phyloP scores from a whole-genome alignment of 1,140 invertebrate species.

The Drosophila kurseongensis region DNA sequence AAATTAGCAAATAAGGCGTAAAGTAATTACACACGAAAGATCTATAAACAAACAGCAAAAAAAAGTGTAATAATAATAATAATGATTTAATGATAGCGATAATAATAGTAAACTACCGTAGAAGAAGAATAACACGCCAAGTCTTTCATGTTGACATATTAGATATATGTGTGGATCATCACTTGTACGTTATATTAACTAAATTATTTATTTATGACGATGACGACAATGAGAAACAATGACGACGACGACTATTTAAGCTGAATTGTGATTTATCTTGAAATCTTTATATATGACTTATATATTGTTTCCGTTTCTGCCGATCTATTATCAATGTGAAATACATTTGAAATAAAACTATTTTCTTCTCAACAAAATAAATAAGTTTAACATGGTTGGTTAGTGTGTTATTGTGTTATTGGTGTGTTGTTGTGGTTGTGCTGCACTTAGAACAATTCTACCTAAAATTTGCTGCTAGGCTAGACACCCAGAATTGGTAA shows the following conservation, averaged over 20 bases:
- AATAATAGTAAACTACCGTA: conserved; percentile 35
- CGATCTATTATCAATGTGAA: conserved; percentile 8
- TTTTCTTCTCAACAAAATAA: conserved; percentile 32
- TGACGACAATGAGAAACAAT: conserved; percentile 35
- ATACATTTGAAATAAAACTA: conserved; percentile 15
- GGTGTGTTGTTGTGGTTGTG: conserved; percentile 11
- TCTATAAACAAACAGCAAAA: conserved; percentile 25
- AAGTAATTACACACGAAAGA: conserved; percentile 32
- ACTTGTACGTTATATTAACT: conserved; percentile 63
- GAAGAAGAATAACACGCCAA: conserved; percentile 43
- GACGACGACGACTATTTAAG: conserved; percentile 31
- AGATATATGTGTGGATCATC: conserved; percentile 51
- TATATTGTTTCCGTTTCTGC: conserved; percentile 16
- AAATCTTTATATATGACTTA: conserved; percentile 3
- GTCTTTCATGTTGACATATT: conserved; percentile 39
- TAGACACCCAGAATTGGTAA: conserved; percentile 27
- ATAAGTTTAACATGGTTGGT: conserved; percentile 38
- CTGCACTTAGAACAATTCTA: conserved; percentile 12
- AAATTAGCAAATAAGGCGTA: conserved; percentile 34
- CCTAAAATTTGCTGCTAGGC: conserved; percentile 11
- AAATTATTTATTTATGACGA: conserved; percentile 39
- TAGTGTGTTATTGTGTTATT: conserved; percentile 18
- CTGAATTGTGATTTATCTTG: conserved; percentile 24
- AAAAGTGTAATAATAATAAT: conserved; percentile 39
- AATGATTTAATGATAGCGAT: conserved; percentile 35